Evolutionary conservation across 2,888 invertebrate species (phyloP).

Genomic region (Lepidonotus clava): DNA sequence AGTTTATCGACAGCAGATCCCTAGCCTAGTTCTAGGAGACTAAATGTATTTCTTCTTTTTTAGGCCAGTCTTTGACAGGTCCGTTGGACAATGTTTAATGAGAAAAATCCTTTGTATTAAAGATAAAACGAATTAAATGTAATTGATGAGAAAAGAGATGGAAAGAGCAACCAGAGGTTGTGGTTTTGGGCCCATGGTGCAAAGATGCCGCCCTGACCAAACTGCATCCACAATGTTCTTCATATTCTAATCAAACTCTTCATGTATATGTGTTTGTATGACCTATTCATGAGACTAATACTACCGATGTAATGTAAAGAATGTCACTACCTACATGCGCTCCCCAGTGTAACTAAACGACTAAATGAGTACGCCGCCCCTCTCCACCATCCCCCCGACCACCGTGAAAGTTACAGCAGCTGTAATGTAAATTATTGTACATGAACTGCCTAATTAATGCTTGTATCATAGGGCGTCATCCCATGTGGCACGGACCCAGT

Average conservation of each 20-base stretch:
- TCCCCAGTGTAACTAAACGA: neutral
- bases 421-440: conserved; percentile 50
- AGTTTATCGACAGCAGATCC: neutral
- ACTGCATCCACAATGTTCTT: conserved; percentile 20
- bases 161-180: neutral
- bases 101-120: too few relatives aligned
- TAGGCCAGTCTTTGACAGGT: neutral
- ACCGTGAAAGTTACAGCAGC: conserved; percentile 30
- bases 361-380: conserved; percentile 10
- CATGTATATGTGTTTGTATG: conserved; percentile 50
- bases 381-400: neutral
- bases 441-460: conserved; percentile 48
- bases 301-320: conserved; percentile 36
- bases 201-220: neutral
- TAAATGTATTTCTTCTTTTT: neutral
- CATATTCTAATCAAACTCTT: conserved; percentile 2
- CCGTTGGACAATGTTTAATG: neutral
- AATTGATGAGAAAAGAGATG: neutral
- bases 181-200: conserved; percentile 39
- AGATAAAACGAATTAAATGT: neutral
- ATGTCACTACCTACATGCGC: neutral
- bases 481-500: conserved; percentile 24
- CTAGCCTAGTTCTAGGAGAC: conserved; percentile 32
- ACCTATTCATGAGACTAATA: neutral
- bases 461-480: conserved; percentile 44